Conservation (phyloP, 2,797 vertebrate species). For the Hemitrygon akajei region DNA sequence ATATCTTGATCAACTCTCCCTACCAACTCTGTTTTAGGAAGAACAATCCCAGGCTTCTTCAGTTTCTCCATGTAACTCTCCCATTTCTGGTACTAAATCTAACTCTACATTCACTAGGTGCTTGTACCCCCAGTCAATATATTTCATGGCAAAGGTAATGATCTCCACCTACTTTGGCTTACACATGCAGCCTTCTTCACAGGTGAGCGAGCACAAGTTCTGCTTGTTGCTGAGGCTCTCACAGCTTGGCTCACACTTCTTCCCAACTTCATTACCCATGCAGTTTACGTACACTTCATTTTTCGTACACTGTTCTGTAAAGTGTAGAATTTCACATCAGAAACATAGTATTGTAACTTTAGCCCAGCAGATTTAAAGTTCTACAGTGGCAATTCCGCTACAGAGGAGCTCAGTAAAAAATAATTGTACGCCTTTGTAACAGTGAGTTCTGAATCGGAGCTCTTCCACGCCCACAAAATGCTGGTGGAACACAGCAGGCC, state of each 20-base stretch:
- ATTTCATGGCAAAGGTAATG: background rate
- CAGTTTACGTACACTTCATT: background rate
- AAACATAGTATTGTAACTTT: background rate
- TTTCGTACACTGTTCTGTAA: background rate
- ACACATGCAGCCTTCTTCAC: constrained; percentile 1
- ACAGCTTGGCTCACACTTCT: background rate
- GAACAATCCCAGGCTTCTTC: background rate
- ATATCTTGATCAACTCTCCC: background rate
- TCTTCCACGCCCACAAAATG: too few relatives aligned
- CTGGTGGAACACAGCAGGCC: too few relatives aligned
- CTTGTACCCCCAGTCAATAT: background rate
- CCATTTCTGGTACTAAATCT: too few relatives aligned
- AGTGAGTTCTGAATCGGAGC: too few relatives aligned
- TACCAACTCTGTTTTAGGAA: background rate
- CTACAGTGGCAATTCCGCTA: background rate
- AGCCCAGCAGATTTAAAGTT: too few relatives aligned
- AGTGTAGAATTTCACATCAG: background rate
- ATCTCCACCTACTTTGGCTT: background rate
- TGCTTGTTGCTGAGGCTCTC: background rate
- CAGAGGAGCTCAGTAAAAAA: background rate
- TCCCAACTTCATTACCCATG: background rate
- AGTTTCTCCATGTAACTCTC: background rate
- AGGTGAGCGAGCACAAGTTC: background rate
- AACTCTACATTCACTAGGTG: too few relatives aligned
- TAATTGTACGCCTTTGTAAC: too few relatives aligned